Percentiles rank a stretch among this genome's conserved stretches.
These are phyloP conservation scores for Equus quagga DNA, from an alignment of 2,113 vertebrate species.

Conservation along the genomic window DNA sequence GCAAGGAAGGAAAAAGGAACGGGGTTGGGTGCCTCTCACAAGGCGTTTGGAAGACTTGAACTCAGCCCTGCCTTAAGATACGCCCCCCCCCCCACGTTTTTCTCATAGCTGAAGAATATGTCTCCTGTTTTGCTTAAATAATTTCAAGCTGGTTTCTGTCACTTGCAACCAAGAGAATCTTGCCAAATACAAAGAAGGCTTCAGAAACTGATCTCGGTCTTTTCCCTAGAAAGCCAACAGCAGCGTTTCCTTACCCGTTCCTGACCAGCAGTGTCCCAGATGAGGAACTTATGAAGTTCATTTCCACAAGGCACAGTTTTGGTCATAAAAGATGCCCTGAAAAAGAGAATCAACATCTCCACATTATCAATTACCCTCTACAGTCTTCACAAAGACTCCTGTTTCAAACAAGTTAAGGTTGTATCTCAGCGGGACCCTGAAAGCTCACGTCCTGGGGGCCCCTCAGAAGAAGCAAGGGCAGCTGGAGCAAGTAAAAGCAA, in stretches of 20 bases:
- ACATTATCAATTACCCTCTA: constrained; percentile 12
- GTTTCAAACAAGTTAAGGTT: not conserved
- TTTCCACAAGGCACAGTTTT: constrained; percentile 97
- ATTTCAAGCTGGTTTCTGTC: not conserved
- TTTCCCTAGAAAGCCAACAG: not conserved
- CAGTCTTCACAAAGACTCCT: not conserved
- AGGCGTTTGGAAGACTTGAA: not conserved
- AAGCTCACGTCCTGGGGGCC: not conserved
- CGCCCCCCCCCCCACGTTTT: not conserved
- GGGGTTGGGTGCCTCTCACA: not conserved
- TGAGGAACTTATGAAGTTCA: constrained; percentile 99
- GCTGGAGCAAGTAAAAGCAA: not conserved
- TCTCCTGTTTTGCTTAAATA: not conserved
- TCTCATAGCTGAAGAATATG: not conserved
- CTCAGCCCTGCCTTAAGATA: not conserved
- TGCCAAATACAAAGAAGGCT: not conserved
- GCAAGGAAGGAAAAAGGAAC: not conserved
- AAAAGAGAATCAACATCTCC: constrained; percentile 72
- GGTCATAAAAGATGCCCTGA: constrained; percentile 98
- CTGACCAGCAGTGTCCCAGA: constrained; percentile 99
- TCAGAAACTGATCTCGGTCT: not conserved
- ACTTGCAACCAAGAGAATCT: not conserved
- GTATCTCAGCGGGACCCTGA: not conserved
- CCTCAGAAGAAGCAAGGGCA: not conserved
- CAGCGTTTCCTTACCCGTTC: constrained; percentile 91